Evolutionary conservation across 2,888 invertebrate genomes (phyloP).

Genomic region (Scaeva pyrastri): DNA sequence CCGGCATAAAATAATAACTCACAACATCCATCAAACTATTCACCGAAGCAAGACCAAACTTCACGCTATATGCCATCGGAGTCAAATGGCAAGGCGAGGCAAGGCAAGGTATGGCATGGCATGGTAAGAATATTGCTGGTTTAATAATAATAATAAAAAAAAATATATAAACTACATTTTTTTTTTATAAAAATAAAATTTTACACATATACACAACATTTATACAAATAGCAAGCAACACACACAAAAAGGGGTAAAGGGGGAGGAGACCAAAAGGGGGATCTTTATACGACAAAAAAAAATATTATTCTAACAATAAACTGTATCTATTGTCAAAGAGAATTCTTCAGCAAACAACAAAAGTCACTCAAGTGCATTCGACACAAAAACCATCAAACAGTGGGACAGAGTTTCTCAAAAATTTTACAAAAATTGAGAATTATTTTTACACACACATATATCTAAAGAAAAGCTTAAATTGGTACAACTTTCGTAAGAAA

Average conservation of each 20-base stretch:
- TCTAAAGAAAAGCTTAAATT: too few species aligned
- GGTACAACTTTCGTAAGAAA: too few species aligned
- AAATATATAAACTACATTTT: slow-evolving; percentile 13
- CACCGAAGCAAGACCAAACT: slow-evolving; percentile 69
- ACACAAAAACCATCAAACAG: neutral
- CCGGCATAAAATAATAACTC: slow-evolving; percentile 68
- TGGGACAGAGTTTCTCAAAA: neutral
- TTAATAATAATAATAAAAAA: slow-evolving; percentile 16
- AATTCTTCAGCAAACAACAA: slow-evolving; percentile 17
- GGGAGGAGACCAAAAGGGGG: neutral
- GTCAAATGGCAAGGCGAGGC: slow-evolving; percentile 58
- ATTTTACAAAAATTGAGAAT: slow-evolving; percentile 2
- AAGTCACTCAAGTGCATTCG: slow-evolving; percentile 26
- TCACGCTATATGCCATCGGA: slow-evolving; percentile 61
- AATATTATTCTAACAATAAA: slow-evolving; percentile 41
- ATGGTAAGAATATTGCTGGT: slow-evolving; percentile 1
- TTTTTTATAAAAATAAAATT: slow-evolving; percentile 3
- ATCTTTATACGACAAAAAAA: neutral
- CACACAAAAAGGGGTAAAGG: neutral
- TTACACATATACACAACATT: neutral
- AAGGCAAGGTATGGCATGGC: slow-evolving; percentile 2
- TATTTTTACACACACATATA: too few species aligned
- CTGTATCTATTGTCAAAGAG: slow-evolving; percentile 29
- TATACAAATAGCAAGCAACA: neutral
- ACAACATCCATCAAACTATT: slow-evolving; percentile 62